These are phyloP conservation scores for Drosophila anceps DNA, from an alignment of 2,888 invertebrate genomes.

Conservation along the genomic window DNA sequence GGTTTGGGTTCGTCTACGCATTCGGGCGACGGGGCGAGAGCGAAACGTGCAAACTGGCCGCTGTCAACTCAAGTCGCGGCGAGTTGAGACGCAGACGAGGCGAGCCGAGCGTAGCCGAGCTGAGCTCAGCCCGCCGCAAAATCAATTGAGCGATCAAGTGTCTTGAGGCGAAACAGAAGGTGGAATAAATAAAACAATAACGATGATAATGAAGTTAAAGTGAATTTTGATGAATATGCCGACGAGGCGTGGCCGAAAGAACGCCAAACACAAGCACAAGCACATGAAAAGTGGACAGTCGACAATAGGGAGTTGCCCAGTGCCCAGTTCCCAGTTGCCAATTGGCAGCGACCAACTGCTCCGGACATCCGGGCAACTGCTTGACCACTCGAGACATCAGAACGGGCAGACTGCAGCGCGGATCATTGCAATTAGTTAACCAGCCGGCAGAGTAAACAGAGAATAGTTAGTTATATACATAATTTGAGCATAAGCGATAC, in stretches of 20 bases:
- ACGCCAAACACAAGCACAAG: conserved; percentile 26
- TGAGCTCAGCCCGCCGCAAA: conserved; percentile 65
- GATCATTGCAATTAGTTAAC: conserved; percentile 44
- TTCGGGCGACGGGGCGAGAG: conserved; percentile 4
- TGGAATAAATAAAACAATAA: conserved; percentile 85
- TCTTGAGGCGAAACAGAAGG: conserved; percentile 85
- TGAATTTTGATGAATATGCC: conserved; percentile 84
- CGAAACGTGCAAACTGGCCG: conserved; percentile 27
- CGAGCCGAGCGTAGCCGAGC: conserved; percentile 12
- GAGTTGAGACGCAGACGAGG: not conserved
- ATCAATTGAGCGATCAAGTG: conserved; percentile 85
- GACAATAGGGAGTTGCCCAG: conserved; percentile 57
- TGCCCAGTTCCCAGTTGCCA: conserved; percentile 5
- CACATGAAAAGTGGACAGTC: conserved; percentile 41
- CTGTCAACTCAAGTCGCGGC: conserved; percentile 16
- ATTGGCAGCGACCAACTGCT: conserved; percentile 33
- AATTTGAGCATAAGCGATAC: not conserved
- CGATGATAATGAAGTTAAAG: conserved; percentile 85
- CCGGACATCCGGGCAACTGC: conserved; percentile 67
- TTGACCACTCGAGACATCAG: conserved; percentile 26
- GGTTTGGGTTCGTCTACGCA: conserved; percentile 21
- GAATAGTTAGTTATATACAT: not conserved
- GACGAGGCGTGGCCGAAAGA: conserved; percentile 75
- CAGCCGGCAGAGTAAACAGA: conserved; percentile 15
- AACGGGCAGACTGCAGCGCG: conserved; percentile 18